A percentile compares a stretch with the other conserved stretches of the same genome.
phyloP scores from a whole-genome alignment of 1,140 invertebrate species.

The Melitaea cinxia region DNA sequence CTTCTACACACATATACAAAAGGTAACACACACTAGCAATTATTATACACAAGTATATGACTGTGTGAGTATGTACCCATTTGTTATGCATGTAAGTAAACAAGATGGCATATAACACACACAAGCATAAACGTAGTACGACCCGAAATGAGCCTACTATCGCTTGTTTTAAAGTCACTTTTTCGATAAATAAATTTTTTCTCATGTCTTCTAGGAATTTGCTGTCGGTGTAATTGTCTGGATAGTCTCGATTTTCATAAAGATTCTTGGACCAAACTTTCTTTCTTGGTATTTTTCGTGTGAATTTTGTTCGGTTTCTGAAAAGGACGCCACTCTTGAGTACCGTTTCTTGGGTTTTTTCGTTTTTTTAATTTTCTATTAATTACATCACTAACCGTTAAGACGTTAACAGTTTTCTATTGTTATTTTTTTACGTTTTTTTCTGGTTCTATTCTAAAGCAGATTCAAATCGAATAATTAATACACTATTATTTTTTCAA shows the following conservation, averaged over 20 bases:
- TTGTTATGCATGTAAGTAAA: slow-evolving; percentile 89
- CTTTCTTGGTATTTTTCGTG: slow-evolving; percentile 50
- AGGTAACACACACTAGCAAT: slow-evolving; percentile 83
- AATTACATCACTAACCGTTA: background rate
- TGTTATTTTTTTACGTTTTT: background rate
- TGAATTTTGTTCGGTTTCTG: slow-evolving; percentile 64
- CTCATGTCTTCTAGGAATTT: slow-evolving; percentile 92
- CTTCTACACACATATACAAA: slow-evolving; percentile 76
- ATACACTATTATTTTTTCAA: too few relatives aligned
- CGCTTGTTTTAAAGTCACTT: slow-evolving; percentile 86
- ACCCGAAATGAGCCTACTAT: slow-evolving; percentile 88
- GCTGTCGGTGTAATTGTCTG: slow-evolving; percentile 95
- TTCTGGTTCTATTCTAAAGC: too few relatives aligned
- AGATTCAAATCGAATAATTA: too few relatives aligned
- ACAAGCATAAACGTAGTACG: slow-evolving; percentile 88
- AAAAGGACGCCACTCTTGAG: slow-evolving; percentile 57
- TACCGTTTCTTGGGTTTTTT: background rate
- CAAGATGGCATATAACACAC: slow-evolving; percentile 88
- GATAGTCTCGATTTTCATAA: slow-evolving; percentile 92
- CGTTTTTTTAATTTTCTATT: background rate
- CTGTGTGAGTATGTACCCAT: slow-evolving; percentile 83
- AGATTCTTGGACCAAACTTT: slow-evolving; percentile 93
- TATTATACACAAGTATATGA: slow-evolving; percentile 82
- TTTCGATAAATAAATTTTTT: slow-evolving; percentile 91
- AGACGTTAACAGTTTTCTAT: background rate